Percentiles rank a stretch among this genome's conserved stretches.
Conservation (phyloP, 2,888 invertebrate species). For the Pterostichus niger region DNA sequence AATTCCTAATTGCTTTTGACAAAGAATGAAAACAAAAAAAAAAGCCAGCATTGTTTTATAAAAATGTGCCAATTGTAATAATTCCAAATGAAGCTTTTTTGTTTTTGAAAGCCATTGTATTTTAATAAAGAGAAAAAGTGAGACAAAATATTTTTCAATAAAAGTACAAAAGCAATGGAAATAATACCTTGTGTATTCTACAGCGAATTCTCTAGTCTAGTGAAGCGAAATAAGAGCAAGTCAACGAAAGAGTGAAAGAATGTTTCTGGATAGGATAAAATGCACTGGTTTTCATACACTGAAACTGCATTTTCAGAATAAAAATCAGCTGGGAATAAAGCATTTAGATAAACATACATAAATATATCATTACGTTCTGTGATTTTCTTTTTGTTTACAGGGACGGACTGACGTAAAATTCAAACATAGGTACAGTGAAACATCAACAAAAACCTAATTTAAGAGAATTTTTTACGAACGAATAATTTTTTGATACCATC, state of each 20-base stretch:
- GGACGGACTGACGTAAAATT: no score
- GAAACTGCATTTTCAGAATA: constrained; percentile 52
- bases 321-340: constrained; percentile 45
- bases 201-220: constrained; percentile 6
- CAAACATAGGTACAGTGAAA: no score
- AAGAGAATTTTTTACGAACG: no score
- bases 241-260: constrained; percentile 15
- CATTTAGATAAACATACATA: constrained; percentile 38
- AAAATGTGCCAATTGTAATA: constrained; percentile 48
- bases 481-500: no score
- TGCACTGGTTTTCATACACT: constrained; percentile 32
- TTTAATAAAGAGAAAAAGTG: constrained; percentile 45
- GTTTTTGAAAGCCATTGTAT: constrained; percentile 32
- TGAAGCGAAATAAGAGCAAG: constrained; percentile 33
- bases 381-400: no score
- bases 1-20: constrained; percentile 39
- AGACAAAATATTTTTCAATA: constrained; percentile 53
- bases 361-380: constrained; percentile 2
- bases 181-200: constrained; percentile 45
- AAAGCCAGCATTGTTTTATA: constrained; percentile 16
- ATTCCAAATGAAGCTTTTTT: constrained; percentile 26
- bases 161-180: constrained; percentile 52
- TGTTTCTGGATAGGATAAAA: background rate
- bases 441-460: no score
- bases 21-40: constrained; percentile 22